A percentile compares a stretch with the other conserved stretches of the same genome.
phyloP scores from a whole-genome alignment of 2,113 vertebrate species.

The Cnemophilus loriae region DNA sequence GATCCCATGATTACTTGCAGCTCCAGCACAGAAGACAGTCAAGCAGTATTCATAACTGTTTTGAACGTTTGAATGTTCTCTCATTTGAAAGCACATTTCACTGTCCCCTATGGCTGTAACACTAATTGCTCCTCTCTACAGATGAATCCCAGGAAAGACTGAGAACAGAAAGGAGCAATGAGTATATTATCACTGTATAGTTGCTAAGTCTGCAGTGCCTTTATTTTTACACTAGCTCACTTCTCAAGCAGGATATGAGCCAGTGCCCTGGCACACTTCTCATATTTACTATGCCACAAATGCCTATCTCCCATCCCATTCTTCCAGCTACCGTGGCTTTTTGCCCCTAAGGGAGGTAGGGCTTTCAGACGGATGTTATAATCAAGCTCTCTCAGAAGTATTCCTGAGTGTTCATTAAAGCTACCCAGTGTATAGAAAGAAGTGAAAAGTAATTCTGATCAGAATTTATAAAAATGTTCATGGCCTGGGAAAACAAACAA shows the following conservation, averaged over 20 bases:
- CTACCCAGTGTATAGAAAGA: rapidly evolving
- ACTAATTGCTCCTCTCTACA: background rate
- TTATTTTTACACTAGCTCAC: background rate
- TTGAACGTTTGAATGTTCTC: background rate
- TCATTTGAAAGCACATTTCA: background rate
- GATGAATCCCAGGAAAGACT: background rate
- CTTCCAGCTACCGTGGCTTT: background rate
- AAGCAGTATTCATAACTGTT: background rate
- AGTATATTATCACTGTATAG: background rate
- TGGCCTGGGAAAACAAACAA: background rate
- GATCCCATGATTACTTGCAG: background rate
- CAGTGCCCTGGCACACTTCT: background rate
- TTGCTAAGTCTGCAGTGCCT: background rate
- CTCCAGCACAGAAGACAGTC: background rate
- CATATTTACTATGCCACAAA: background rate
- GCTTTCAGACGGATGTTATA: background rate
- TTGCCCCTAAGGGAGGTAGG: background rate
- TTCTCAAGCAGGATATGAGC: background rate
- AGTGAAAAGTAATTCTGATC: background rate
- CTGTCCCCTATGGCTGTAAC: background rate
- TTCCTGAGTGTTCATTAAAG: background rate
- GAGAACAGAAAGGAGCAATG: background rate
- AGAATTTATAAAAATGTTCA: background rate
- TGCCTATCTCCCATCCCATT: background rate
- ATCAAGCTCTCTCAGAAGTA: background rate